phyloP scores from a whole-genome alignment of 2,113 vertebrate species.

The Brienomyrus brachyistius region DNA sequence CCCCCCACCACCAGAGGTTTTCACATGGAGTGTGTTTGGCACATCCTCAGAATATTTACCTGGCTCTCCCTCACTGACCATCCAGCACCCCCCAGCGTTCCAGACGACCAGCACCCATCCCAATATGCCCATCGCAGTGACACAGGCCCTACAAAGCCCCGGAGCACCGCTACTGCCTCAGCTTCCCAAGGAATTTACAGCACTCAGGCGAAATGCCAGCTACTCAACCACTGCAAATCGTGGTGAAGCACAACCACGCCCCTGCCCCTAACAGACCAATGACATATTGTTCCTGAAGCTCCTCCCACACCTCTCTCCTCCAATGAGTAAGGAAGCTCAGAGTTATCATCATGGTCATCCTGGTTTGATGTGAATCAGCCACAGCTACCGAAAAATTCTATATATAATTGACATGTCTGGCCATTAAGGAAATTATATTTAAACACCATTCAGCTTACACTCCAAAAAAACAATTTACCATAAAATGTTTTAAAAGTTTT shows the following conservation, averaged over 20 bases:
- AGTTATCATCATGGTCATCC: neutral
- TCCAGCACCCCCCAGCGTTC: neutral
- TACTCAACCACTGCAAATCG: neutral
- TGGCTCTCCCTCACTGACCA: neutral
- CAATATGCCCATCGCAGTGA: neutral
- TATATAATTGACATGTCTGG: neutral
- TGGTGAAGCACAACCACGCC: neutral
- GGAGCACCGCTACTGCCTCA: neutral
- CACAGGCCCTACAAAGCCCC: neutral
- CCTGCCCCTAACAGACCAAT: neutral
- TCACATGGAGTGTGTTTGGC: neutral
- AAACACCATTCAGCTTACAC: neutral
- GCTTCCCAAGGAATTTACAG: neutral
- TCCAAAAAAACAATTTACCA: neutral
- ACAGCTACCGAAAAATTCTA: neutral
- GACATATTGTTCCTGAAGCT: neutral
- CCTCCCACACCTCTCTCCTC: neutral
- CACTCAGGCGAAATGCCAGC: neutral
- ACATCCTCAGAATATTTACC: neutral
- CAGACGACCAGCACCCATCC: neutral
- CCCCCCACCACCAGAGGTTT: constrained; percentile 32
- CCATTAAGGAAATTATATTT: neutral
- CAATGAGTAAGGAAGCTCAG: neutral
- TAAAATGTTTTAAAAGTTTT: neutral
- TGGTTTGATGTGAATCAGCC: neutral